These are phyloP conservation scores for Eristalinus aeneus DNA, from an alignment of 2,888 invertebrate genomes.

Conservation along the genomic window DNA sequence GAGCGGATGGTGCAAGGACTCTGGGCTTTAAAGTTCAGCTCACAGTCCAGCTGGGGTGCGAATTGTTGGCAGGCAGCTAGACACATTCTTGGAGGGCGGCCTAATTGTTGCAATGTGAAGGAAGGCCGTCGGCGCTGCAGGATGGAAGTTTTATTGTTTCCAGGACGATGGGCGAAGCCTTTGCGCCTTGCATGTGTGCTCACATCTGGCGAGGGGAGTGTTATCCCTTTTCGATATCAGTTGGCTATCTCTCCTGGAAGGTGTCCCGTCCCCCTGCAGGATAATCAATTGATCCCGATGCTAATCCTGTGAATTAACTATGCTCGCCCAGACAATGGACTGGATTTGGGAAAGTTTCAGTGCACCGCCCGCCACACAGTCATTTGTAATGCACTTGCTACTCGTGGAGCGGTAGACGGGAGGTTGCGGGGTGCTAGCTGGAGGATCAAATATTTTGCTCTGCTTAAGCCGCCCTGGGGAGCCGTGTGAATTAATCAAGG, in stretches of 20 bases:
- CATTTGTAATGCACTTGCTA: slow-evolving; percentile 27
- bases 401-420: neutral
- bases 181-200: slow-evolving; percentile 2
- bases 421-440: neutral
- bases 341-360: slow-evolving; percentile 28
- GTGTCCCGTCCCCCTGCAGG: neutral
- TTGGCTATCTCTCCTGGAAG: neutral
- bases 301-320: slow-evolving; percentile 46
- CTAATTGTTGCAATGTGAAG: slow-evolving; percentile 40
- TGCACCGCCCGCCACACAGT: slow-evolving; percentile 22
- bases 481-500: slow-evolving; percentile 64
- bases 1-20: neutral
- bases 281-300: slow-evolving; percentile 61
- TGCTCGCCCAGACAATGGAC: slow-evolving; percentile 36
- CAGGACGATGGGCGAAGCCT: neutral
- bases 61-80: slow-evolving; percentile 1
- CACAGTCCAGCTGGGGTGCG: neutral
- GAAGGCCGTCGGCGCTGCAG: neutral
- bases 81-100: neutral
- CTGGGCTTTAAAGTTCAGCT: neutral
- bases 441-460: slow-evolving; percentile 55
- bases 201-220: neutral
- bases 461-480: slow-evolving; percentile 39
- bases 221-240: slow-evolving; percentile 6
- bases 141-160: slow-evolving; percentile 26